Conservation (phyloP, 2,797 vertebrate genomes). For the Hoplostethus atlanticus region DNA sequence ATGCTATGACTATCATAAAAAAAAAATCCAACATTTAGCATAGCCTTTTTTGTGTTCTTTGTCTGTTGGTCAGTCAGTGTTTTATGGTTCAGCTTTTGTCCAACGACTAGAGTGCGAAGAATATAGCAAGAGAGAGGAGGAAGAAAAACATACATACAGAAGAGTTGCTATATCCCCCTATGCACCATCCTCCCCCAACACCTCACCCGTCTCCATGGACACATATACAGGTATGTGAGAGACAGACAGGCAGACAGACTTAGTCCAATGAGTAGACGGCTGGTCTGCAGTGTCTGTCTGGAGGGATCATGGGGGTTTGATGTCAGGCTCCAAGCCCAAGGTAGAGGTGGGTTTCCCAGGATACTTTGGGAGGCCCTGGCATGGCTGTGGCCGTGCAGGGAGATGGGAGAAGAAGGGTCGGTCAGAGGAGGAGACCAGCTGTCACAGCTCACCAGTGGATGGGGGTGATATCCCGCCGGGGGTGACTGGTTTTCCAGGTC, state of each 20-base stretch:
- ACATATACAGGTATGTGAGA: constrained; percentile 69
- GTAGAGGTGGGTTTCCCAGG: constrained; percentile 66
- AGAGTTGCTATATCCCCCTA: constrained; percentile 70
- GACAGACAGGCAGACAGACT: constrained; percentile 73
- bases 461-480: constrained; percentile 47
- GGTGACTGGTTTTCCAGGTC: constrained; percentile 60
- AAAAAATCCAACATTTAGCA: constrained; percentile 90
- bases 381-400: constrained; percentile 54
- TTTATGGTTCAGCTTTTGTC: constrained; percentile 79
- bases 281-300: constrained; percentile 71
- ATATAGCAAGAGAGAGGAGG: constrained; percentile 82
- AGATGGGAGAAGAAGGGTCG: constrained; percentile 51
- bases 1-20: constrained; percentile 78
- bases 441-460: constrained; percentile 60
- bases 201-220: constrained; percentile 68
- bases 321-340: constrained; percentile 61
- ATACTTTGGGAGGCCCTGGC: constrained; percentile 48
- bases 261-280: constrained; percentile 68
- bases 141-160: constrained; percentile 70
- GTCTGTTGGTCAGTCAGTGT: constrained; percentile 82
- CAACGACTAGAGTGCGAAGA: constrained; percentile 88
- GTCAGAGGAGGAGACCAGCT: constrained; percentile 64
- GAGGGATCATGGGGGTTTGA: constrained; percentile 50
- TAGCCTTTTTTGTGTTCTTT: constrained; percentile 78
- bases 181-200: constrained; percentile 64